Evolutionary conservation across 2,113 vertebrate species (phyloP).

Genomic region (Psephotus haematonotus): DNA sequence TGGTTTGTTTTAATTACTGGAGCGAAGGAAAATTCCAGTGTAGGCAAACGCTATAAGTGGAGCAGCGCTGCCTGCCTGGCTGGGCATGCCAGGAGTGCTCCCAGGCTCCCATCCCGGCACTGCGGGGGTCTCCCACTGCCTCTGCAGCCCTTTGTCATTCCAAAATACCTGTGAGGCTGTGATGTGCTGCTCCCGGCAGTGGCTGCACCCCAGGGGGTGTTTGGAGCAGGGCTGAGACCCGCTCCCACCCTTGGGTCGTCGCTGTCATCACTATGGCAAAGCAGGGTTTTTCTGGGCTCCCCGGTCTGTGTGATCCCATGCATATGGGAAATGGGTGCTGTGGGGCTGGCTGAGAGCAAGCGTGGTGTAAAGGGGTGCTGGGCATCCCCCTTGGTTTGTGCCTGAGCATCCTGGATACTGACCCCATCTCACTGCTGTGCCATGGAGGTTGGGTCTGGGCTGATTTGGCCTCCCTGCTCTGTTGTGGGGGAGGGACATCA

Average conservation of each 20-base stretch:
- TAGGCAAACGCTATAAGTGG: background rate
- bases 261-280: accelerated
- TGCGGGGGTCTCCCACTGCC: background rate
- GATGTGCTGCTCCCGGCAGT: background rate
- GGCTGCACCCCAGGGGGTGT: background rate
- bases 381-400: accelerated
- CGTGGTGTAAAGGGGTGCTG: background rate
- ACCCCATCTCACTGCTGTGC: accelerated
- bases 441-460: accelerated
- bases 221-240: background rate
- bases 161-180: accelerated
- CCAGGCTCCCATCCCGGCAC: background rate
- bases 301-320: accelerated
- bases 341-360: accelerated
- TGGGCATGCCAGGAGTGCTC: background rate
- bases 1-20: background rate
- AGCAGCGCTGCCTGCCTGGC: background rate
- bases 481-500: background rate
- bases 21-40: conserved; percentile 6
- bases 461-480: background rate
- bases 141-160: accelerated
- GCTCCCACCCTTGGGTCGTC: background rate
- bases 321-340: background rate
- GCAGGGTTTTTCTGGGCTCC: background rate
- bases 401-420: accelerated